phyloP scores from a whole-genome alignment of 2,797 vertebrate species.

The Poecilia gillii region DNA sequence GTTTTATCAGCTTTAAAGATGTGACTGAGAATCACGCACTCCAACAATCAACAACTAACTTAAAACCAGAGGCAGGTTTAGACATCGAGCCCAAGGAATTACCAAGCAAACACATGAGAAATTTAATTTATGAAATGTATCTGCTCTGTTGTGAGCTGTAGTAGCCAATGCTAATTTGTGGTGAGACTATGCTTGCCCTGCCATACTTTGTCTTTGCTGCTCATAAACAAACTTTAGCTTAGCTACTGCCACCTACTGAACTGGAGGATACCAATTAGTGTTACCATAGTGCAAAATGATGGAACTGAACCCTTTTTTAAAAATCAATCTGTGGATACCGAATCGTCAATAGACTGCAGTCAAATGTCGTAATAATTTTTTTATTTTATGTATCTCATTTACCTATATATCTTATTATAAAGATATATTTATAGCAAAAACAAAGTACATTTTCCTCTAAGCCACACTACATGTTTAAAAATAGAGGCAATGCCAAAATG shows the following conservation, averaged over 20 bases:
- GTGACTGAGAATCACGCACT: not conserved
- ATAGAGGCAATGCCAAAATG: not conserved
- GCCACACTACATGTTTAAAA: not conserved
- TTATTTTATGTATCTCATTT: not conserved
- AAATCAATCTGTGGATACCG: not conserved
- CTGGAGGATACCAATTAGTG: not conserved
- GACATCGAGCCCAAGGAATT: not conserved
- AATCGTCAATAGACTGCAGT: not conserved
- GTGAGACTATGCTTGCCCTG: not conserved
- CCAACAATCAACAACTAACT: too few relatives aligned
- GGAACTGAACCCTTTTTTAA: not conserved
- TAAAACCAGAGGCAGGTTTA: not conserved
- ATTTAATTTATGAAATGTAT: not conserved
- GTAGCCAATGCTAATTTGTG: not conserved
- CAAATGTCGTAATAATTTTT: not conserved
- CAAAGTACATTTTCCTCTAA: not conserved
- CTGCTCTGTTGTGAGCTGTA: not conserved
- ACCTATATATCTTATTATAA: not conserved
- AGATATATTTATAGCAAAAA: not conserved
- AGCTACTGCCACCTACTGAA: not conserved
- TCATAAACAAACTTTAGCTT: not conserved
- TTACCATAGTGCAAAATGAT: too few relatives aligned
- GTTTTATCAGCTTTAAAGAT: constrained; percentile 19
- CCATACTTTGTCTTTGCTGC: not conserved
- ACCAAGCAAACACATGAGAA: not conserved